Base-by-base conservation (phyloP, 2,888 invertebrate genomes). In the Brachypalpus laphriformis region DNA sequence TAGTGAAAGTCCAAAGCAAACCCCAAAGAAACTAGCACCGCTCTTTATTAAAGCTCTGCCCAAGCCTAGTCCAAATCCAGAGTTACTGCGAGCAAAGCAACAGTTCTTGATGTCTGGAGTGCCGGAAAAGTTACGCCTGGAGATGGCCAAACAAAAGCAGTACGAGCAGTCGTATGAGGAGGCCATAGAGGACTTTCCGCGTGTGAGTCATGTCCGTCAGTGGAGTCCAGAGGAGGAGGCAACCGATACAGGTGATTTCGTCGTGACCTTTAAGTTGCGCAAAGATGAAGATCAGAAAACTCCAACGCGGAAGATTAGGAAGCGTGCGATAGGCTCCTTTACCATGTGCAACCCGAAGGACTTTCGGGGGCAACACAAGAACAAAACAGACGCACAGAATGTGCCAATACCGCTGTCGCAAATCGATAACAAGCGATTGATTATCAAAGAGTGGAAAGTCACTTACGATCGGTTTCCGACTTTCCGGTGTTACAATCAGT, bases 101-200 rank as follows among this genome's bases (percentile, higher is more conserved):
- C 93, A 94, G 81, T 96, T 96, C 91, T 92, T 96, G 40, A 93
- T 94, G 87, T 95, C 96, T 82, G 95, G 95, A n/a, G 93, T 95
- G 5, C 95, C 95, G 8, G 94, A 95, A 25, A 93, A 93, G 87
- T 90, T 95, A 56, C 94, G 93, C 87, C 94, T 94, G 89, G 92
- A 92, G 74, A 92, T 92, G 70, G 91, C 90, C 42, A 93, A 93
- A 83, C 93, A 93, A 88, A 93, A 93, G 87, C 89, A 89, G 80
- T 89, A 89, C 81, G 92, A 91, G 82, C 92, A 92, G 63, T 81
- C 75, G 28, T 90, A 89, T 61, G 90, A 90, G 49, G 89, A 90
- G 54, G 90, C 90, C 28, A 91, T 90, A 28, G 93, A 93, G 87
- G 89, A 91, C 45, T 96, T 96, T 91, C 94, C 94, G 16, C 89